Percentiles rank a stretch among this genome's conserved stretches.
Evolutionary conservation across 2,113 vertebrate species (phyloP).

Genomic region (Eudyptes chrysolophus): DNA sequence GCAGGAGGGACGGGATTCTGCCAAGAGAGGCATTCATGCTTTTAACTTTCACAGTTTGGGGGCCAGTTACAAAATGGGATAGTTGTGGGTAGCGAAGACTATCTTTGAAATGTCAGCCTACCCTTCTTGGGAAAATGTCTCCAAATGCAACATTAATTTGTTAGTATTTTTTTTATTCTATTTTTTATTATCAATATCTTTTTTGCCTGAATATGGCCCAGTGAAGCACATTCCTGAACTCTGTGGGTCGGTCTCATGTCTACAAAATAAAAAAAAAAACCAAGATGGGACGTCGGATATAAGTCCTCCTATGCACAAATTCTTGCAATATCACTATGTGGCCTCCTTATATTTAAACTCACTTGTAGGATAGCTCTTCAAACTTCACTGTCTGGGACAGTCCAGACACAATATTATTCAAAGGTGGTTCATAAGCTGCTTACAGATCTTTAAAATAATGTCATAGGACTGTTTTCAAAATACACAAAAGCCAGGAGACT

Average conservation of each 20-base stretch:
- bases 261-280: neutral
- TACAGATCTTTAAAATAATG: neutral
- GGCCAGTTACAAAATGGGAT: neutral
- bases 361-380: neutral
- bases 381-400: neutral
- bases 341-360: neutral
- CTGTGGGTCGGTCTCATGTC: neutral
- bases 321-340: neutral
- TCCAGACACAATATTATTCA: neutral
- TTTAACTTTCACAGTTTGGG: neutral
- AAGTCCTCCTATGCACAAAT: neutral
- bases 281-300: neutral
- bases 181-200: neutral
- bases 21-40: accelerated
- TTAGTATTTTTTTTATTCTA: neutral
- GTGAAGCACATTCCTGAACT: neutral
- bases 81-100: neutral
- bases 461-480: neutral
- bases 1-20: neutral
- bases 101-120: neutral
- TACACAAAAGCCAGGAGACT: neutral
- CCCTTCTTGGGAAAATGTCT: neutral
- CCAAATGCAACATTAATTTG: neutral
- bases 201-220: neutral
- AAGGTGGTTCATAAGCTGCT: neutral